Base-by-base conservation (phyloP, 2,888 invertebrate genomes). In the Tipula vernalis region DNA sequence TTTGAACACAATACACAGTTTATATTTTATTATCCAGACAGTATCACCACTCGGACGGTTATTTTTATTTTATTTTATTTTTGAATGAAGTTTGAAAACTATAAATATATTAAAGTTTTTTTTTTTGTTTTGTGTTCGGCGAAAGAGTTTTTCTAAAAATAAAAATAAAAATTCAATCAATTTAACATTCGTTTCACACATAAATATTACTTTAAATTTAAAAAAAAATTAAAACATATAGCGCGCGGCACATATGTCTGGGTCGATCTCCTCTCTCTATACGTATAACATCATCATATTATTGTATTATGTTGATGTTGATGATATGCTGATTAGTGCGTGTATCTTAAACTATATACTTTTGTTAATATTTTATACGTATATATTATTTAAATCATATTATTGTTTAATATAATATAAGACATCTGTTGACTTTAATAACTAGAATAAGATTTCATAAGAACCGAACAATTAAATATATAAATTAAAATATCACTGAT, bases 151-250 rank as follows among this genome's bases (percentile, higher is more conserved):
- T 84, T 84, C 41, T 84, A 39, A 15, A 36, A 84, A 36, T 85
- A 85, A 85, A 85, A 41, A 44, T 85, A 85, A 28, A 28, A 85
- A 85, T 85, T 85, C 85, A 85, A 85, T 85, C 85, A 85, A 85
- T 85, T 85, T 85, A 85, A 85, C 85, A 85, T 85, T 85, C 85
- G 85, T 18, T 85, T 85, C 85, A 85, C 85, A 85, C 85, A 85
- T 85, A 84, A 15, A 39, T 84, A 15, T 84, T n/a, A 28, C 39
- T 84, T 84, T 13, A 36, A 39, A 39, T 84, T 84, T 84, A 84
- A 84, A 84, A 36, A 71, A 39, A 83, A 6, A 39, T 39, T 1
- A 83, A 8, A 51, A 51, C 47, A 51, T 18, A 57, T 57, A 57
- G 15, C 71, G 71, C 15, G 84, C 84, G 39, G 36, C 84, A 71